These are phyloP conservation scores for Allolobophora icterica DNA, from an alignment of 2,888 invertebrate genomes.

Conservation along the genomic window DNA sequence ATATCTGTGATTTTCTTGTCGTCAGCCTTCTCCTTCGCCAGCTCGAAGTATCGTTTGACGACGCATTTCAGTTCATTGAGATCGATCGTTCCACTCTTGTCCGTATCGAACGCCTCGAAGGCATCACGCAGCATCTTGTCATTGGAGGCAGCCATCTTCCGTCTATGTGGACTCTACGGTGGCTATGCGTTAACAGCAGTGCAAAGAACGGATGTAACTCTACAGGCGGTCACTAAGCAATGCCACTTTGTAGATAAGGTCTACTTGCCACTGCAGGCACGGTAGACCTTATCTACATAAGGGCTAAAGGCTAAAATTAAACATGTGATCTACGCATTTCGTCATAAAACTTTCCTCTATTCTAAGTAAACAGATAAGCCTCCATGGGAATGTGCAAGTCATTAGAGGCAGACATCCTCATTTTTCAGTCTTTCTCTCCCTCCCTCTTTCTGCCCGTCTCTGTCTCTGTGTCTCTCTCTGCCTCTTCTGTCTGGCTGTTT, in stretches of 20 bases:
- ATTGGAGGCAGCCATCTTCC: neutral
- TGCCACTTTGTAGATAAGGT: neutral
- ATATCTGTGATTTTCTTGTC: conserved; percentile 20
- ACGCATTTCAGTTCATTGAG: neutral
- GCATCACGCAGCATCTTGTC: neutral
- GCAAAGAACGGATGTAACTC: neutral
- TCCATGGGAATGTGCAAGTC: too few species aligned
- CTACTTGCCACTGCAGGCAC: neutral
- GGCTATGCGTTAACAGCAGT: neutral
- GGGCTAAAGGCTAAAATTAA: neutral
- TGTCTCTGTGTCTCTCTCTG: too few species aligned
- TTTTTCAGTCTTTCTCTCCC: too few species aligned
- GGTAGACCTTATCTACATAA: neutral
- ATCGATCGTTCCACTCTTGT: conserved; percentile 22
- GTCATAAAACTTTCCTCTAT: neutral
- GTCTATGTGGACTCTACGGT: neutral
- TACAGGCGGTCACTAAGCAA: neutral
- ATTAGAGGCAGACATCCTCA: too few species aligned
- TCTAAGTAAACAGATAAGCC: too few species aligned
- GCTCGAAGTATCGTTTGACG: neutral
- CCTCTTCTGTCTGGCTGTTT: too few species aligned
- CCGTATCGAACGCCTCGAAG: conserved; percentile 4
- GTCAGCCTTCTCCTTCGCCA: neutral
- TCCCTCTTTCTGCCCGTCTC: too few species aligned
- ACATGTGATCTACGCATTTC: neutral